These are phyloP conservation scores for Apamea epomidion DNA, from an alignment of 2,888 invertebrate genomes.

Conservation along the genomic window DNA sequence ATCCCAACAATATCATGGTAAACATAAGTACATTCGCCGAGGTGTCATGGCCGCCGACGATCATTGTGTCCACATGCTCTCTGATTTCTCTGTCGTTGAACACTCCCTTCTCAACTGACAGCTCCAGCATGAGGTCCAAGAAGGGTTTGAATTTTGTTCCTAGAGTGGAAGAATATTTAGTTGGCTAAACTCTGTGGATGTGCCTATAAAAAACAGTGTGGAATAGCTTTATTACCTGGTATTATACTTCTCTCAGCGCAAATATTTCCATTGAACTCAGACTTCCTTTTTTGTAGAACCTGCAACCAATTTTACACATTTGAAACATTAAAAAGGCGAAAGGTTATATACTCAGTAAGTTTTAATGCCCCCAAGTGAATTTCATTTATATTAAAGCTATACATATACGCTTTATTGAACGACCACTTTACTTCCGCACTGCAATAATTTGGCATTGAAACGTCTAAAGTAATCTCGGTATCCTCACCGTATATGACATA, in stretches of 20 bases:
- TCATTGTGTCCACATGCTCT: conserved; percentile 91
- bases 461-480: not conserved
- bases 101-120: conserved; percentile 81
- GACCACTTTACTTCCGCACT: not conserved
- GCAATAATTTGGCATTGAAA: not conserved
- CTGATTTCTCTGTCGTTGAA: conserved; percentile 89
- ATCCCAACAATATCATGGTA: conserved; percentile 82
- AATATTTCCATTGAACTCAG: conserved; percentile 72
- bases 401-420: not conserved
- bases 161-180: conserved; percentile 40
- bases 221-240: conserved; percentile 63
- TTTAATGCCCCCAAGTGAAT: not conserved
- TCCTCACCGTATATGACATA: conserved; percentile 78
- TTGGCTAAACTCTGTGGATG: not conserved
- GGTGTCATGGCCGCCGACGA: conserved; percentile 90
- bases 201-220: not conserved
- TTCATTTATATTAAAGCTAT: not conserved
- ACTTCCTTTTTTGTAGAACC: conserved; percentile 79
- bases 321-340: not conserved
- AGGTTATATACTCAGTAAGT: not conserved
- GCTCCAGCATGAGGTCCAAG: conserved; percentile 89
- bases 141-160: conserved; percentile 87
- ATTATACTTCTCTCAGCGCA: conserved; percentile 68
- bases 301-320: conserved; percentile 54
- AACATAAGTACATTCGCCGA: conserved; percentile 85